Conservation (phyloP, 2,797 vertebrate genomes). For the Sparus aurata region DNA sequence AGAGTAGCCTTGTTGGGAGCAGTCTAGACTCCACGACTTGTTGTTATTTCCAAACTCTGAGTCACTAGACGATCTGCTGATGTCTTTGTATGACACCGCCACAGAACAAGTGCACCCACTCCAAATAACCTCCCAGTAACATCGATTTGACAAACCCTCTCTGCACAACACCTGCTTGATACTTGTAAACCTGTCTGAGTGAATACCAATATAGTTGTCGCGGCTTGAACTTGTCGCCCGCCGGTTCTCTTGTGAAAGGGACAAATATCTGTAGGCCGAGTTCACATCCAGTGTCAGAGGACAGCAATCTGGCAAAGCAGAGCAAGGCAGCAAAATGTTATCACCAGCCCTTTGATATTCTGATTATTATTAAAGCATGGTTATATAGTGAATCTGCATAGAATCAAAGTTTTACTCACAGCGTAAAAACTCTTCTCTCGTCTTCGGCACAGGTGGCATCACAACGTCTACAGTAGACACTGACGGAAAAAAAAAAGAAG, state of each 20-base stretch:
- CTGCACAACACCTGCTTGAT: constrained; percentile 40
- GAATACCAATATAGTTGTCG: too few relatives aligned
- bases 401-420: background rate
- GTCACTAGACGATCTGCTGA: rapidly evolving
- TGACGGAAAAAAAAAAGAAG: background rate
- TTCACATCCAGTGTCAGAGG: constrained; percentile 20
- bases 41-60: constrained; percentile 29
- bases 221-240: background rate
- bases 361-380: rapidly evolving
- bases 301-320: background rate
- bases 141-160: constrained; percentile 35
- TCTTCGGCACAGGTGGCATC: background rate
- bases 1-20: rapidly evolving
- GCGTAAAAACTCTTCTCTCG: background rate
- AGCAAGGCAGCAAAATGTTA: background rate
- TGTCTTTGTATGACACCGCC: constrained; percentile 37
- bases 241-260: rapidly evolving
- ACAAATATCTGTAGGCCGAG: rapidly evolving
- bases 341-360: background rate
- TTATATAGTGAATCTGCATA: background rate
- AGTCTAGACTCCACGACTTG: constrained; percentile 43
- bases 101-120: background rate
- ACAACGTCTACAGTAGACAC: background rate
- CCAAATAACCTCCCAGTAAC: constrained; percentile 50
- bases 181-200: background rate